Evolutionary conservation across 2,888 invertebrate genomes (phyloP).

Genomic region (Panopea generosa): DNA sequence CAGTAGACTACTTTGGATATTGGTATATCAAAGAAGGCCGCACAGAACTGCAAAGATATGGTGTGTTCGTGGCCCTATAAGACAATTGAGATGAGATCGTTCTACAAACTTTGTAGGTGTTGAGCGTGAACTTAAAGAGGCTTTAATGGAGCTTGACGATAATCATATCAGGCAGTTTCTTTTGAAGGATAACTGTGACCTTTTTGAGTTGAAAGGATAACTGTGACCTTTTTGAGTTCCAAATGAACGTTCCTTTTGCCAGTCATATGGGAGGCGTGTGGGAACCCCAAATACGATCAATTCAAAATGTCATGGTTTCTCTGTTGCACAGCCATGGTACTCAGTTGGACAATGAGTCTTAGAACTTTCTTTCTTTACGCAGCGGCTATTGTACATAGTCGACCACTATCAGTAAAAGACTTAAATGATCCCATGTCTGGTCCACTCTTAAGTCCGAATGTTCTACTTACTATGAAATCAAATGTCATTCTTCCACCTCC

Average conservation of each 20-base stretch:
- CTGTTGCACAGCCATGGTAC: conserved; percentile 35
- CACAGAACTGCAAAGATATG: conserved; percentile 73
- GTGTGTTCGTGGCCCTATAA: conserved; percentile 66
- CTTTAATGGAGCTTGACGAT: conserved; percentile 35
- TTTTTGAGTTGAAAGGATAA: too few species aligned
- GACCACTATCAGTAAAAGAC: conserved; percentile 51
- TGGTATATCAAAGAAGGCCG: conserved; percentile 69
- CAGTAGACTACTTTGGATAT: conserved; percentile 82
- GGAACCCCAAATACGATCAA: conserved; percentile 69
- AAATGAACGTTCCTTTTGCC: conserved; percentile 65
- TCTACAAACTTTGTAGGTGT: conserved; percentile 65
- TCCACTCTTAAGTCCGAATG: conserved; percentile 62
- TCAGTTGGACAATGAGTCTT: conserved; percentile 52
- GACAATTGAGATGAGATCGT: conserved; percentile 48
- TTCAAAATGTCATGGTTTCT: conserved; percentile 51
- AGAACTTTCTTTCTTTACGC: conserved; percentile 57
- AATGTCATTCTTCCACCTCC: conserved; percentile 49
- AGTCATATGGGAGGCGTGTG: conserved; percentile 72
- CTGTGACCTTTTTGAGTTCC: conserved; percentile 37
- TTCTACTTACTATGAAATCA: conserved; percentile 57
- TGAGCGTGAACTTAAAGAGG: conserved; percentile 37
- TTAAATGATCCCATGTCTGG: conserved; percentile 45
- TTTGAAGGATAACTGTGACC: conserved; percentile 30
- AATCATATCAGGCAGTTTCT: conserved; percentile 28
- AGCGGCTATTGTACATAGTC: conserved; percentile 52